These are phyloP conservation scores for Australoheros scitulus DNA, from an alignment of 2,113 vertebrate genomes.

Conservation along the genomic window DNA sequence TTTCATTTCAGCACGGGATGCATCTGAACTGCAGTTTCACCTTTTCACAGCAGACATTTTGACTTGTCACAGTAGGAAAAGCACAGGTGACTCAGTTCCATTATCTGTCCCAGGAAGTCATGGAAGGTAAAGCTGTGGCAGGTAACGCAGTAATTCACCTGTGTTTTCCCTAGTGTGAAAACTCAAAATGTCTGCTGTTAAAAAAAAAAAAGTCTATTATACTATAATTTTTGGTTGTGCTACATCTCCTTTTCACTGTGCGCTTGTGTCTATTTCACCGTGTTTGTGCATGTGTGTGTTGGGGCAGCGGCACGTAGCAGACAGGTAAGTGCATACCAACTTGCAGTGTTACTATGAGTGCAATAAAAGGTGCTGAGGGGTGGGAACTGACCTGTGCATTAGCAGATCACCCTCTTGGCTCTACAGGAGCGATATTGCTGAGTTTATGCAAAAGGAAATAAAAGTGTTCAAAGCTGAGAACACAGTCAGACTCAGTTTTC, in stretches of 20 bases:
- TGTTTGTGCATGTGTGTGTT: background rate
- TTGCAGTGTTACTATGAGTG: background rate
- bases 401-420: background rate
- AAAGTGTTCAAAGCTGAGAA: background rate
- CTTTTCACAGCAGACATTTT: background rate
- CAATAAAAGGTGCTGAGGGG: background rate
- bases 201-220: background rate
- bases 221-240: background rate
- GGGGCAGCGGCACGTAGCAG: background rate
- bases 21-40: background rate
- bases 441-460: background rate
- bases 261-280: background rate
- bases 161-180: background rate
- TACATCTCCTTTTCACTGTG: background rate
- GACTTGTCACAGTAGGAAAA: conserved; percentile 1
- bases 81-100: background rate
- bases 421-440: background rate
- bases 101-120: background rate
- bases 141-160: conserved; percentile 2
- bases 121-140: background rate
- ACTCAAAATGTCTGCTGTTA: background rate
- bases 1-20: background rate
- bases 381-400: background rate
- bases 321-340: background rate
- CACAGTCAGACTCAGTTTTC: background rate